These are phyloP conservation scores for Tipula lateralis DNA, from an alignment of 2,888 invertebrate species.

Conservation along the genomic window DNA sequence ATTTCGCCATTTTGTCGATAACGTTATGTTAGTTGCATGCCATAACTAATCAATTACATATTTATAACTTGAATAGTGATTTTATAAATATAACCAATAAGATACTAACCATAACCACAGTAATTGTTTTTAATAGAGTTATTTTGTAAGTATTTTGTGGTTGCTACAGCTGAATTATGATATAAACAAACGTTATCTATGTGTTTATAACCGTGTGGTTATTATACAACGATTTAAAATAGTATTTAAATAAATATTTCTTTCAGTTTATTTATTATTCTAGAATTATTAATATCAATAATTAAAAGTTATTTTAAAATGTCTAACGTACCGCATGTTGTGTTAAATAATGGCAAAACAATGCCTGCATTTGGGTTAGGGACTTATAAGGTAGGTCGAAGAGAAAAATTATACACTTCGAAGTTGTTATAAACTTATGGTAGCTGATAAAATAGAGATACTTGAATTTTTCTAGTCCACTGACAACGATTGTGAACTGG, in stretches of 20 bases:
- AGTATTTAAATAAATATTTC: neutral
- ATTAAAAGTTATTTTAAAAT: no score
- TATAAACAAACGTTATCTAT: neutral
- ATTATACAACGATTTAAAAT: neutral
- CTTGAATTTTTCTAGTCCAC: neutral
- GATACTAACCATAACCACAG: no score
- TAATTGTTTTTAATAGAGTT: no score
- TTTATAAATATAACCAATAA: no score
- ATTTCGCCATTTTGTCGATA: no score
- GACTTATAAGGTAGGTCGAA: constrained; percentile 55
- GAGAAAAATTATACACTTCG: neutral
- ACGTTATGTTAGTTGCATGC: no score
- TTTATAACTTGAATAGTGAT: no score
- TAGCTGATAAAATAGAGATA: neutral
- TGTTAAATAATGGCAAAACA: constrained; percentile 54
- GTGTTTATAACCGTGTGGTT: neutral
- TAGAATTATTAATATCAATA: neutral
- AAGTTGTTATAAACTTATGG: no score
- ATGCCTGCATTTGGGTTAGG: constrained; percentile 62
- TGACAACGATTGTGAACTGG: constrained; percentile 30
- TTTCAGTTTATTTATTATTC: neutral
- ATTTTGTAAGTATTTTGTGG: no score
- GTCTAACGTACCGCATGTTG: neutral
- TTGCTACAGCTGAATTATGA: no score
- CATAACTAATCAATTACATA: no score